Evolutionary conservation across 2,888 invertebrate species (phyloP).

Genomic region (Tipula confusa): DNA sequence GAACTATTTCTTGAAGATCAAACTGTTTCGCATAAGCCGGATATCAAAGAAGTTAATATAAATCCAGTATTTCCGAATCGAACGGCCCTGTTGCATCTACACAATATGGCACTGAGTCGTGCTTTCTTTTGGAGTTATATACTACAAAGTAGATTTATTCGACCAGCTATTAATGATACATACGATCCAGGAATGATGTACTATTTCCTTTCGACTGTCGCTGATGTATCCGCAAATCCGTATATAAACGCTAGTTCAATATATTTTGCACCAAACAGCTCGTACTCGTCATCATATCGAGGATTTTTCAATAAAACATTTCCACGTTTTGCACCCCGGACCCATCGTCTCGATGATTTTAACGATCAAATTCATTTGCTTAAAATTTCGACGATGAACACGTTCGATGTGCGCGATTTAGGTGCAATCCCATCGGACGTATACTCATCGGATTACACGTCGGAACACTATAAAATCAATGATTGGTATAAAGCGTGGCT

Average conservation of each 20-base stretch:
- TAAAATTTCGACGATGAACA: constrained; percentile 66
- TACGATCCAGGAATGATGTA: constrained; percentile 99
- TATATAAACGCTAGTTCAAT: constrained; percentile 89
- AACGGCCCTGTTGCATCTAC: constrained; percentile 85
- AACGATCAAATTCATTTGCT: constrained; percentile 89
- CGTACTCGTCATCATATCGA: constrained; percentile 89
- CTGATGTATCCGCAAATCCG: constrained; percentile 90
- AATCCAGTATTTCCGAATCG: constrained; percentile 93
- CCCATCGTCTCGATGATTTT: constrained; percentile 86
- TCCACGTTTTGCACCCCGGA: constrained; percentile 89
- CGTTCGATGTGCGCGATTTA: constrained; percentile 79
- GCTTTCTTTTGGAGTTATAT: constrained; percentile 96
- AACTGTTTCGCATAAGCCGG: constrained; percentile 84
- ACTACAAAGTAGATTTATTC: constrained; percentile 81
- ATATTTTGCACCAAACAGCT: constrained; percentile 90
- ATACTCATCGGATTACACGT: constrained; percentile 80
- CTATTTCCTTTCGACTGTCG: constrained; percentile 88
- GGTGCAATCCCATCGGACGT: constrained; percentile 79
- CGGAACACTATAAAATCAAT: constrained; percentile 84
- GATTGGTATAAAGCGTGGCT: constrained; percentile 92
- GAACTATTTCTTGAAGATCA: constrained; percentile 81
- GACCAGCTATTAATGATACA: constrained; percentile 85
- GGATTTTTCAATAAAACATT: constrained; percentile 96
- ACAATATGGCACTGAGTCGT: constrained; percentile 93
- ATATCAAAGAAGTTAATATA: constrained; percentile 89